Evolutionary conservation across 2,113 vertebrate genomes (phyloP), one percentile per base, ranked within the genome.

Genomic region (Polypterus bichir): DNA sequence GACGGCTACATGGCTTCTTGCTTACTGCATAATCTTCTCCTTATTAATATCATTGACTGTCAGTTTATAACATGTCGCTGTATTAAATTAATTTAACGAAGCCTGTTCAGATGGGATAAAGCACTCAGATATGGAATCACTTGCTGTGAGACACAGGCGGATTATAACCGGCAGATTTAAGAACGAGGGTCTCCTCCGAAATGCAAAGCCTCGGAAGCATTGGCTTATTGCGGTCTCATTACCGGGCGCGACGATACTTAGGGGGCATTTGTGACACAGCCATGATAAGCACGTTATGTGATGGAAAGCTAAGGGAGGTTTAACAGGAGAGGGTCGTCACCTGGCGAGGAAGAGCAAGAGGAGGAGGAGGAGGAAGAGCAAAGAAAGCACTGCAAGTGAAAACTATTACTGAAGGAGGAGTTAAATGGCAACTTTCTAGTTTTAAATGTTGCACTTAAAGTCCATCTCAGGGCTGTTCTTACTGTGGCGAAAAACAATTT

Each of bases 311-410:
- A 27, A 27, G 44, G 54, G 54, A 64, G 69, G 68, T 69, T 69
- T 71, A 66, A 69, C 64, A 70, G 62, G 68, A 69, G 54, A 56
- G 61, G 65, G 62, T 1, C 3, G 62, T 51, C 67, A 70, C 44
- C 44, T 45, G n/a, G 45, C 47, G 4, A 44, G 27, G 7, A 62
- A 54, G 46, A 47, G 49, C 27, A 45, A 52, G 10, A 6, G 6
- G 2, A 6, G 6, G 10, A 9, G 5, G 5, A 48, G 52, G 9
- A 54, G 4, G 10, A 7, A 9, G 58, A 10, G 49, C 58, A 52
- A 4, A 65, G 3, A 58, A 7, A 49, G 7, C 6, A 4, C 7
- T 61, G 44, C 60, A 47, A 58, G 49, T 7, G 45, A 44, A 45
- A 4, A 49, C 27, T 2, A 27, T 27, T 27, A 27, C 27, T 27